A percentile compares a stretch with the other conserved stretches of the same genome.
phyloP scores from a whole-genome alignment of 2,888 invertebrate species.

The Tetheella fluctuosa region DNA sequence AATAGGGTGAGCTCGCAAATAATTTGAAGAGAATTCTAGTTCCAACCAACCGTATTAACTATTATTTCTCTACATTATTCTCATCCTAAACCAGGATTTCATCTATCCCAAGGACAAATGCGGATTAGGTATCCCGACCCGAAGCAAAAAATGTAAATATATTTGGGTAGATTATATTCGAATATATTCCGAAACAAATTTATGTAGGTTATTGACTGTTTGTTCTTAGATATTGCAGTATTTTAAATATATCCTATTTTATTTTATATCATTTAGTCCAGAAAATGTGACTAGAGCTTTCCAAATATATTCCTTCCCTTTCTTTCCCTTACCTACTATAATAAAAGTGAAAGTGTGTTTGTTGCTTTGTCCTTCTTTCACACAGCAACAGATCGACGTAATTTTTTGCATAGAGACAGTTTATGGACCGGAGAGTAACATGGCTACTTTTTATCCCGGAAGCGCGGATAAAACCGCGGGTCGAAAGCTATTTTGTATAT shows the following conservation, averaged over 20 bases:
- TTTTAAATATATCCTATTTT: background rate
- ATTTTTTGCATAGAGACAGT: no score
- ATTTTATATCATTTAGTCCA: no score
- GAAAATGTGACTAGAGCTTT: no score
- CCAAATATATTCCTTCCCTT: background rate
- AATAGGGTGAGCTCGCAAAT: background rate
- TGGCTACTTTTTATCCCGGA: no score
- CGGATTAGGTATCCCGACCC: constrained; percentile 24
- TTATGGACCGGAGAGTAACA: no score
- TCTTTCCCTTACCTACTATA: no score
- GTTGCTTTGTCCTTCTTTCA: no score
- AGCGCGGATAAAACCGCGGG: no score
- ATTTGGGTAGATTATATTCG: constrained; percentile 22
- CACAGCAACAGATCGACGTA: no score
- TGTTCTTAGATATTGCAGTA: constrained; percentile 4
- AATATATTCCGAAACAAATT: constrained; percentile 17
- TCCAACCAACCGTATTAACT: constrained; percentile 10
- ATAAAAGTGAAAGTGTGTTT: no score
- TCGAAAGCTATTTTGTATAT: no score
- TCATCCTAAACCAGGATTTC: constrained; percentile 28
- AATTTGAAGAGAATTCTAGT: background rate
- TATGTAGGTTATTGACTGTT: constrained; percentile 16
- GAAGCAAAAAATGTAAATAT: constrained; percentile 28
- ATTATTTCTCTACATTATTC: constrained; percentile 16
- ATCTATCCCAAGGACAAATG: constrained; percentile 17